Evolutionary conservation across 2,888 invertebrate genomes (phyloP).

Genomic region (Agrotis puta): DNA sequence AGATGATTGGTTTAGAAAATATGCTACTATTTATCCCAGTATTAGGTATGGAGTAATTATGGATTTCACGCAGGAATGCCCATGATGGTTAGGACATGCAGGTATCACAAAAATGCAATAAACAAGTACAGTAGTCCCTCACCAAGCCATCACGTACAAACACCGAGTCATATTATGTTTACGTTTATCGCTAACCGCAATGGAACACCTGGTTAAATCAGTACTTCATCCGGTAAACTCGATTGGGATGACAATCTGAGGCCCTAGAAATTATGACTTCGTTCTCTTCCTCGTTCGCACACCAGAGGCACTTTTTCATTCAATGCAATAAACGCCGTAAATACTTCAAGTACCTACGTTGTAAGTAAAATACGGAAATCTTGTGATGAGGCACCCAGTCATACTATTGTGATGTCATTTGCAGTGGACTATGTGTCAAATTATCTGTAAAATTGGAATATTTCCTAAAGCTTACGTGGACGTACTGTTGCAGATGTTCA

Average conservation of each 20-base stretch:
- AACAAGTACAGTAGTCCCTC: background rate
- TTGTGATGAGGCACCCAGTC: no score
- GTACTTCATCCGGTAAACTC: background rate
- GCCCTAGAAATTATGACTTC: no score
- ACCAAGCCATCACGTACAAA: background rate
- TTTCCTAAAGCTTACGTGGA: background rate
- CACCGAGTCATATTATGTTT: background rate
- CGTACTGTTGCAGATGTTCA: background rate
- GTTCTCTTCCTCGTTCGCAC: no score
- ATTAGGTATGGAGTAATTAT: background rate
- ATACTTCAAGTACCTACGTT: no score
- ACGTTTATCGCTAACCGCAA: conserved; percentile 5
- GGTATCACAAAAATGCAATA: background rate
- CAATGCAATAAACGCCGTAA: no score
- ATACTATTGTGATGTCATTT: background rate
- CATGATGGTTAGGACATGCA: background rate
- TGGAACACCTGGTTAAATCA: background rate
- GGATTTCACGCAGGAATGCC: background rate
- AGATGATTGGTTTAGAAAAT: no score
- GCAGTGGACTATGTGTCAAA: background rate
- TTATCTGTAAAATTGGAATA: background rate
- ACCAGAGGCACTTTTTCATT: no score
- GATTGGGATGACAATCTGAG: no score
- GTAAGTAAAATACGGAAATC: no score
- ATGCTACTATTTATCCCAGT: background rate